Evolutionary conservation across 2,888 invertebrate species (phyloP).

Genomic region (Leucophenga maculata): DNA sequence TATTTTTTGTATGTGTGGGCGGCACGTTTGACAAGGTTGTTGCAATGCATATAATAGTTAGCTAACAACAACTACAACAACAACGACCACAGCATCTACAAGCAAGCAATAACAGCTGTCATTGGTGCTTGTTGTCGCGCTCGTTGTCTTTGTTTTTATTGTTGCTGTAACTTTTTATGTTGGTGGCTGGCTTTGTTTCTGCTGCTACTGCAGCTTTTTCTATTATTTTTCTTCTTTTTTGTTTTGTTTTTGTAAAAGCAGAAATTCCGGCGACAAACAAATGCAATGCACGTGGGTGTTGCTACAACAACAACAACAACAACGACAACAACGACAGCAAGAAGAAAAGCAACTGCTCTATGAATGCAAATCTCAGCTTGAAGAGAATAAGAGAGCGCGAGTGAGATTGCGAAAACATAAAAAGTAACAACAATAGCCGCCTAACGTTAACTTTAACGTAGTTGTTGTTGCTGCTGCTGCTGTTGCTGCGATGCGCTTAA

Average conservation of each 20-base stretch:
- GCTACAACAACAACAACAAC: conserved; percentile 18
- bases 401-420: too few species aligned
- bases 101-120: conserved; percentile 18
- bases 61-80: conserved; percentile 9
- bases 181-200: conserved; percentile 39
- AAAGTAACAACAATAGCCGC: too few species aligned
- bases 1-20: conserved; percentile 17
- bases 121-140: conserved; percentile 36
- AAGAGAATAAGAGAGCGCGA: too few species aligned
- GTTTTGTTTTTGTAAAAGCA: conserved; percentile 2
- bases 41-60: background rate
- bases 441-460: too few species aligned
- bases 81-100: background rate
- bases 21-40: conserved; percentile 16
- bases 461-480: too few species aligned
- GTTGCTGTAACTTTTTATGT: background rate
- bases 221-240: conserved; percentile 50
- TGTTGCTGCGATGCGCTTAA: too few species aligned
- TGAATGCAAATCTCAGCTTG: background rate
- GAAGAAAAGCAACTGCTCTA: conserved; percentile 4
- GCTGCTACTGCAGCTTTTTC: conserved; percentile 41
- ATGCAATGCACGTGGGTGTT: conserved; percentile 4
- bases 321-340: conserved; percentile 28
- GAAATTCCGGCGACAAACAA: conserved; percentile 5
- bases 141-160: conserved; percentile 43